phyloP scores from a whole-genome alignment of 2,888 invertebrate species.

The Phalera bucephala region DNA sequence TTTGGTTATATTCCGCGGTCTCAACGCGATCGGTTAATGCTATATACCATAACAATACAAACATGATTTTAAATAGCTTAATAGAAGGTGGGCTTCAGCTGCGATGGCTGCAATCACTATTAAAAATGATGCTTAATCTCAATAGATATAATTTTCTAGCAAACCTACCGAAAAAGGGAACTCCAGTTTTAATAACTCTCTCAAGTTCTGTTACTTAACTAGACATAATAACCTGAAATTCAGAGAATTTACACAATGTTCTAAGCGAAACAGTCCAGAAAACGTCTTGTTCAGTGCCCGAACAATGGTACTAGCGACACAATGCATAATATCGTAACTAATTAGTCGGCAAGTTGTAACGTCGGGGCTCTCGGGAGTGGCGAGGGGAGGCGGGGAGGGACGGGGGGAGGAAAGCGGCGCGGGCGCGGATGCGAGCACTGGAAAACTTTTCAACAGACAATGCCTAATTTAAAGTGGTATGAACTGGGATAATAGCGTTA shows the following conservation, averaged over 20 bases:
- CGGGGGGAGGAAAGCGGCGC: slow-evolving; percentile 5
- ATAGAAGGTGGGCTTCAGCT: too few relatives aligned
- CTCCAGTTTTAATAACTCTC: too few relatives aligned
- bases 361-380: slow-evolving; percentile 15
- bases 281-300: not conserved
- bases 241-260: slow-evolving; percentile 4
- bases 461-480: slow-evolving; percentile 43
- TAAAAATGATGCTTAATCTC: too few relatives aligned
- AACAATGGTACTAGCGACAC: slow-evolving; percentile 10
- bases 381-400: slow-evolving; percentile 4
- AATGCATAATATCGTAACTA: slow-evolving; percentile 38
- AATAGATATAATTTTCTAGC: too few relatives aligned
- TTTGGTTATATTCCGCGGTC: too few relatives aligned
- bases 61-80: too few relatives aligned
- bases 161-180: too few relatives aligned
- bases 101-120: too few relatives aligned
- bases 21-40: too few relatives aligned
- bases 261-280: not conserved
- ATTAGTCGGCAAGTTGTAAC: slow-evolving; percentile 31
- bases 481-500: slow-evolving; percentile 39
- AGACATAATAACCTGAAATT: too few relatives aligned
- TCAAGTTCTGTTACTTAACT: too few relatives aligned
- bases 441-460: slow-evolving; percentile 36
- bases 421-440: slow-evolving; percentile 4
- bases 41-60: too few relatives aligned